Conservation (phyloP, 2,113 vertebrate species). For the Vidua chalybeata region DNA sequence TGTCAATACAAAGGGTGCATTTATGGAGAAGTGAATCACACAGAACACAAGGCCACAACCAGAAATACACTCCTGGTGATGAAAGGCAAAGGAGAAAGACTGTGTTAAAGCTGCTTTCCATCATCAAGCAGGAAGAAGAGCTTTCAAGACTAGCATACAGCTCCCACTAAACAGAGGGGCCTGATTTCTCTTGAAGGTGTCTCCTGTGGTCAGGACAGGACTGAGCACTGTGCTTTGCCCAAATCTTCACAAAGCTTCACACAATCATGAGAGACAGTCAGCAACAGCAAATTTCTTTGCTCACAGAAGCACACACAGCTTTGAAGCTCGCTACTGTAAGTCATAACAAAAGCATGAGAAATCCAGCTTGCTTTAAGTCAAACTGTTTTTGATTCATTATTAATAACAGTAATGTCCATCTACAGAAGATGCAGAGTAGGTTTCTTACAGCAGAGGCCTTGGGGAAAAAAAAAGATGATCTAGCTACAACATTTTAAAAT, state of each 20-base stretch:
- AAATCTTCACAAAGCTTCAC: not conserved
- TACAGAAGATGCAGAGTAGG: not conserved
- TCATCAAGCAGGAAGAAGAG: not conserved
- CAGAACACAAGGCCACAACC: not conserved
- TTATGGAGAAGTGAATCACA: not conserved
- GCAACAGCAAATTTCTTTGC: not conserved
- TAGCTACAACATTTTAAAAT: not conserved
- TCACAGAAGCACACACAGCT: not conserved
- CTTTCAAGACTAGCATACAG: not conserved
- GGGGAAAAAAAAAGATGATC: not conserved
- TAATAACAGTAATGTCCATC: conserved; percentile 16
- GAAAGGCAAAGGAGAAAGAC: not conserved
- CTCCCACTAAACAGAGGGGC: not conserved
- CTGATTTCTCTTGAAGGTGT: not conserved
- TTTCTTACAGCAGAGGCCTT: not conserved
- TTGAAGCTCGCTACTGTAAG: conserved; percentile 5
- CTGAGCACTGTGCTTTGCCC: not conserved
- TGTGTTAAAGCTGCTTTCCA: not conserved
- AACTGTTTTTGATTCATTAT: conserved; percentile 44
- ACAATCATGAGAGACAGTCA: not conserved
- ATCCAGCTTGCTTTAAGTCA: not conserved
- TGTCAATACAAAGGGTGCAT: not conserved
- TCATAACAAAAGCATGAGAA: conserved; percentile 42
- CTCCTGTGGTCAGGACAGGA: not conserved
- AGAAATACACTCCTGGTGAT: not conserved